A percentile compares a stretch with the other conserved stretches of the same genome.
Conservation (phyloP, 2,888 invertebrate genomes). For the Philonicus albiceps region DNA sequence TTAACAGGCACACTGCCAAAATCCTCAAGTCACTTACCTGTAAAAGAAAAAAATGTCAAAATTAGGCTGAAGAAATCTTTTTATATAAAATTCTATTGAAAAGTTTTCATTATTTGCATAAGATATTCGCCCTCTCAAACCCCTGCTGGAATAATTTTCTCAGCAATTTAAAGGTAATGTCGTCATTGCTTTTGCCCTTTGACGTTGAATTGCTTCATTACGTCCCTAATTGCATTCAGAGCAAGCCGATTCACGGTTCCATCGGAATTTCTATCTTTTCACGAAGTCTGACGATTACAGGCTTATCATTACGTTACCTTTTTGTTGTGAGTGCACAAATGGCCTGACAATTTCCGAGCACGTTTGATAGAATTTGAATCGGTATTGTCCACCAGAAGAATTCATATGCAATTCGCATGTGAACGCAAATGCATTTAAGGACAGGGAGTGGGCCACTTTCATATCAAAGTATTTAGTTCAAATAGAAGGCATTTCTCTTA, state of each 20-base stretch:
- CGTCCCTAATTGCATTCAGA: slow-evolving; percentile 20
- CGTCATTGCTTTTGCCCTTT: not conserved
- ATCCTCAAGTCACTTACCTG: too few species aligned
- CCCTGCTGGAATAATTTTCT: not conserved
- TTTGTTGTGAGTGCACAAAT: not conserved
- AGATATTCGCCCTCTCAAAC: not conserved
- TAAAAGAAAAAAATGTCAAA: too few species aligned
- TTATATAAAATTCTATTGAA: not conserved
- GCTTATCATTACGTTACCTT: not conserved
- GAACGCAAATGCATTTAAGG: not conserved
- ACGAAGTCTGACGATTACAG: not conserved
- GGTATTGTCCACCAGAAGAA: not conserved
- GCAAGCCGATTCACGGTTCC: not conserved
- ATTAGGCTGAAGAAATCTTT: not conserved
- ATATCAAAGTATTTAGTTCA: not conserved
- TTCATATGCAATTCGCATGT: not conserved
- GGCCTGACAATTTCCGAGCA: not conserved
- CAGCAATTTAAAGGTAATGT: not conserved
- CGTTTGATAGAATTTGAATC: not conserved
- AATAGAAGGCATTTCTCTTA: not conserved
- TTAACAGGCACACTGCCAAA: too few species aligned
- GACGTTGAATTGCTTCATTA: slow-evolving; percentile 22
- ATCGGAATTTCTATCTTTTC: not conserved
- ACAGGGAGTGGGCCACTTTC: not conserved
- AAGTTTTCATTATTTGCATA: not conserved